Conservation (phyloP, 2,888 invertebrate genomes). For the Phasia obesa region DNA sequence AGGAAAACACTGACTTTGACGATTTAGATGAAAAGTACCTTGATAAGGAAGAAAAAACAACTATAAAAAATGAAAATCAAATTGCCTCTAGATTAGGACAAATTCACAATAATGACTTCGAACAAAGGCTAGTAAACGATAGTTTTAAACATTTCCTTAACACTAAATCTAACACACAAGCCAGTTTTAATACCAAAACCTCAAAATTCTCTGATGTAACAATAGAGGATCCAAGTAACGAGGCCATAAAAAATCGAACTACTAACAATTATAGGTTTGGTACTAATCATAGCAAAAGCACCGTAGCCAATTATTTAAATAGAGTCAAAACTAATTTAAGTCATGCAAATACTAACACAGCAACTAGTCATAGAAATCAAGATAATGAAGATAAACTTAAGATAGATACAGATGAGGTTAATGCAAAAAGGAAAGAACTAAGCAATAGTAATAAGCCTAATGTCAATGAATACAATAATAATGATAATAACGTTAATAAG, state of each 20-base stretch:
- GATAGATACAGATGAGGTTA: conserved; percentile 31
- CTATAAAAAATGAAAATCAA: conserved; percentile 24
- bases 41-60: conserved; percentile 24
- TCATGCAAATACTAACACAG: conserved; percentile 72
- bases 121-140: conserved; percentile 61
- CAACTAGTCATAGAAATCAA: conserved; percentile 64
- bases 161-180: conserved; percentile 40
- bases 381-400: conserved; percentile 63
- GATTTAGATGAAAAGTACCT: conserved; percentile 58
- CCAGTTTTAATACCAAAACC: conserved; percentile 41
- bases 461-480: conserved; percentile 55
- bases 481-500: conserved; percentile 67
- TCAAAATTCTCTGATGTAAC: conserved; percentile 59
- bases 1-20: conserved; percentile 49
- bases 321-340: conserved; percentile 75
- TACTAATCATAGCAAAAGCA: conserved; percentile 76
- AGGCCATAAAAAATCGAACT: conserved; percentile 61
- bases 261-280: conserved; percentile 69
- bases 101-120: conserved; percentile 44
- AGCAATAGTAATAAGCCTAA: conserved; percentile 64
- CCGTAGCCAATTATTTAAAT: conserved; percentile 78
- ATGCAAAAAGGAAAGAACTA: conserved; percentile 35
- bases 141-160: conserved; percentile 70
- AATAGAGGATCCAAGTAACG: conserved; percentile 50
- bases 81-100: conserved; percentile 59